Evolutionary conservation across 1,140 invertebrate genomes (phyloP).

Genomic region (Zophobas atratus): DNA sequence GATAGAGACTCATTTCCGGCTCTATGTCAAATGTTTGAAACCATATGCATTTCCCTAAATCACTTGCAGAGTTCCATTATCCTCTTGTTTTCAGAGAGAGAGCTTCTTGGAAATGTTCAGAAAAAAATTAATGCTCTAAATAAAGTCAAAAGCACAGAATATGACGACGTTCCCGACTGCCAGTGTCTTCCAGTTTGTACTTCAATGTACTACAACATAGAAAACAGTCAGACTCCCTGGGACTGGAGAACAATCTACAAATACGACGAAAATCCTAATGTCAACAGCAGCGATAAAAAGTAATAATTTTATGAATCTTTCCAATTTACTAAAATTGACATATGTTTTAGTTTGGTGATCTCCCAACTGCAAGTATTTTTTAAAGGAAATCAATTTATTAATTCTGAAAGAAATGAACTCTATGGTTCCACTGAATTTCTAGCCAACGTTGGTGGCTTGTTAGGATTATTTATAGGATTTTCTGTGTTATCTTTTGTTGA

Average conservation of each 20-base stretch:
- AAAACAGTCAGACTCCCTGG: slow-evolving; percentile 4
- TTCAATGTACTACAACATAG: slow-evolving; percentile 10
- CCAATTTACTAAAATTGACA: slow-evolving; percentile 6
- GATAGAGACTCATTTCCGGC: too few species aligned
- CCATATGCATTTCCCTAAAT: too few species aligned
- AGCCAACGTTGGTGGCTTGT: slow-evolving; percentile 77
- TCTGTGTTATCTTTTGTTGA: slow-evolving; percentile 77
- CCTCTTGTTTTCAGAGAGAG: neutral
- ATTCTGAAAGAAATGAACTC: slow-evolving; percentile 73
- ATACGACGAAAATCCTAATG: neutral
- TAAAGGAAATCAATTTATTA: slow-evolving; percentile 76
- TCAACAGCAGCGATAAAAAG: slow-evolving; percentile 9
- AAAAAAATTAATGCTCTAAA: slow-evolving; percentile 8
- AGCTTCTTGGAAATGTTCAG: neutral
- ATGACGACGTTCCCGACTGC: neutral
- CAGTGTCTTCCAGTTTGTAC: slow-evolving; percentile 7
- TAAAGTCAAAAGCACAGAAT: neutral
- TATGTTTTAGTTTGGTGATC: slow-evolving; percentile 65
- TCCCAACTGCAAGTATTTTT: slow-evolving; percentile 72
- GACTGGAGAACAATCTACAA: slow-evolving; percentile 10
- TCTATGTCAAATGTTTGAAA: too few species aligned
- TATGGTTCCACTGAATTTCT: slow-evolving; percentile 77
- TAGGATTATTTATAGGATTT: slow-evolving; percentile 78
- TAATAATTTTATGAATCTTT: neutral
- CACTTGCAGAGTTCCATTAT: neutral